phyloP scores from a whole-genome alignment of 1,140 invertebrate genomes.

The Steinernema khuongi region DNA sequence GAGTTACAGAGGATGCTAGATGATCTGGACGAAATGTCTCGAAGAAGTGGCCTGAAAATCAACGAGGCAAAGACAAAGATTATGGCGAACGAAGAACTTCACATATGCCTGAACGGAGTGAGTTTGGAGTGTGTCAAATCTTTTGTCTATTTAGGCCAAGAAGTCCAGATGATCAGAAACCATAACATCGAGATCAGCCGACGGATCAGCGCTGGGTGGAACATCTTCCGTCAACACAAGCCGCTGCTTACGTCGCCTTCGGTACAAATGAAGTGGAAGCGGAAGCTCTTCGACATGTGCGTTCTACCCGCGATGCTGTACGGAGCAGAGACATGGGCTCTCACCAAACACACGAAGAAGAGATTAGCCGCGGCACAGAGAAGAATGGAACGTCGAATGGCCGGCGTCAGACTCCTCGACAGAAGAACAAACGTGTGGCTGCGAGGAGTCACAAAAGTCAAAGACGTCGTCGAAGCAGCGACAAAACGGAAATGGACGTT shows the following conservation, averaged over 20 bases:
- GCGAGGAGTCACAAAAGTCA: no score
- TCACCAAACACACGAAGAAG: no score
- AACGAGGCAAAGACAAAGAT: no score
- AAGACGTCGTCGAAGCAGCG: no score
- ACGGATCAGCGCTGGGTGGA: background rate
- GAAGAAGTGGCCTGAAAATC: background rate
- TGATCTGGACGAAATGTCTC: background rate
- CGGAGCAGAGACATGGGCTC: no score
- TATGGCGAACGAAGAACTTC: background rate
- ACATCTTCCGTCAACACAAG: background rate
- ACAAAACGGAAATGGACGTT: no score
- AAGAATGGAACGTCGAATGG: no score
- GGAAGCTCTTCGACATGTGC: no score
- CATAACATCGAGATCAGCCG: background rate
- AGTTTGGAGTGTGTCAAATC: background rate
- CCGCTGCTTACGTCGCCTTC: background rate
- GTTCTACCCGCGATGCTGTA: no score
- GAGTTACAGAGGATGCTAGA: constrained; percentile 16
- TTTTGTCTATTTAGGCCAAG: constrained; percentile 7
- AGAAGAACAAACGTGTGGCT: no score
- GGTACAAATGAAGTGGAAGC: background rate
- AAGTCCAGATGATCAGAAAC: background rate
- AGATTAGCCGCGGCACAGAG: no score
- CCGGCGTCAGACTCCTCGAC: no score
- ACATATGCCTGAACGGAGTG: background rate